Percentiles rank a stretch among this genome's conserved stretches.
phyloP scores from a whole-genome alignment of 1,140 invertebrate species.

The Melanaphis sacchari region DNA sequence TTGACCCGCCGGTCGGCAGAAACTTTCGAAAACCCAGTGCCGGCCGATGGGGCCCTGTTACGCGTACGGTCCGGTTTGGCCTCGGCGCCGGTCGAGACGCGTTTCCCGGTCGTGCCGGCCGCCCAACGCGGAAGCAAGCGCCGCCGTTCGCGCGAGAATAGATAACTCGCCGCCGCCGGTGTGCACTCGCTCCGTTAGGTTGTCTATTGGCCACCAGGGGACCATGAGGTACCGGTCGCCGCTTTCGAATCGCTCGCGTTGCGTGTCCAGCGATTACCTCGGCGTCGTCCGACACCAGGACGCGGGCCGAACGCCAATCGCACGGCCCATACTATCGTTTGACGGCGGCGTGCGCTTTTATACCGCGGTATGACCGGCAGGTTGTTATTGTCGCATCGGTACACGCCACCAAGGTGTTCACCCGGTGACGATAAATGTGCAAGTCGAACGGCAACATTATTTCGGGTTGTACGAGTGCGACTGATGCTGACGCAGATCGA shows the following conservation, averaged over 20 bases:
- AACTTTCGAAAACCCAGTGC: neutral
- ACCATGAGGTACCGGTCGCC: neutral
- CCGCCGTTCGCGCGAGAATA: neutral
- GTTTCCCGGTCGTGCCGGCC: neutral
- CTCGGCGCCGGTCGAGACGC: neutral
- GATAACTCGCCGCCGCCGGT: neutral
- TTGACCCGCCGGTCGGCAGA: neutral
- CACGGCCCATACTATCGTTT: too few relatives aligned
- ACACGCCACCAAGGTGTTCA: neutral
- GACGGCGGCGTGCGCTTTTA: neutral
- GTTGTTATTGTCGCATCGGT: neutral
- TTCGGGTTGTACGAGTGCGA: too few relatives aligned
- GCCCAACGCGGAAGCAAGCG: neutral
- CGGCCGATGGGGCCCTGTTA: slow-evolving; percentile 5
- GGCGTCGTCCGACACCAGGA: neutral
- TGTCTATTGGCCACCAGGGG: slow-evolving; percentile 50
- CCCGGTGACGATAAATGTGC: too few relatives aligned
- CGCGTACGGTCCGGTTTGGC: neutral
- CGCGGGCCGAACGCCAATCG: neutral
- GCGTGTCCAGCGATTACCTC: neutral
- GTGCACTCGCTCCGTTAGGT: slow-evolving; percentile 43
- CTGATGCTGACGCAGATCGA: too few relatives aligned
- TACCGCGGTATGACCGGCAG: neutral
- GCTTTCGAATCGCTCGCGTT: neutral
- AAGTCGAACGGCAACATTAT: neutral